Conservation (phyloP, 2,797 vertebrate species). For the Mus spretus region DNA sequence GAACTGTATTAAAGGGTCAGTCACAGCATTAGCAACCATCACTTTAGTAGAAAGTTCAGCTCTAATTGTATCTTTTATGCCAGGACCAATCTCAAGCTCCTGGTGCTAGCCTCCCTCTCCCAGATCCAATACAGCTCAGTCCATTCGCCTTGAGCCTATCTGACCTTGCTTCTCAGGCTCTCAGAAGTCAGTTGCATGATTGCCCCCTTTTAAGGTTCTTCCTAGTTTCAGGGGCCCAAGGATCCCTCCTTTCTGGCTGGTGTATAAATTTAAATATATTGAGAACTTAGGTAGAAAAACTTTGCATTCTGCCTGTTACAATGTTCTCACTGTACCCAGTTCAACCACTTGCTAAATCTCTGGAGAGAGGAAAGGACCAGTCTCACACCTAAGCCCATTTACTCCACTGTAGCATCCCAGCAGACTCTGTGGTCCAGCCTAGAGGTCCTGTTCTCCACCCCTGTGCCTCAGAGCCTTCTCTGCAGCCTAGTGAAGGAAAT, state of each 20-base stretch:
- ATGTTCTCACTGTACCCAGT: background rate
- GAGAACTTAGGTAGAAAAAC: background rate
- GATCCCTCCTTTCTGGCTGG: background rate
- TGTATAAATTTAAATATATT: background rate
- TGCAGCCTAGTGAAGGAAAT: background rate
- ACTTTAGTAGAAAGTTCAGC: background rate
- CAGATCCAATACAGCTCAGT: background rate
- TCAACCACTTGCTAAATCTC: background rate
- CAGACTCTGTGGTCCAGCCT: background rate
- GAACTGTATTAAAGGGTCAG: background rate
- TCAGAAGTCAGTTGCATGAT: background rate
- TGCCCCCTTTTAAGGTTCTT: background rate
- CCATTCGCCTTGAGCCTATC: background rate
- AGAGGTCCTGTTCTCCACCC: background rate
- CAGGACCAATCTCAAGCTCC: background rate
- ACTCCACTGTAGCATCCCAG: background rate
- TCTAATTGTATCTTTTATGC: background rate
- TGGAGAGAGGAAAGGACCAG: background rate
- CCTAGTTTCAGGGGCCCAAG: background rate
- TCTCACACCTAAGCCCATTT: background rate
- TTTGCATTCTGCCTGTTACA: conserved; percentile 16
- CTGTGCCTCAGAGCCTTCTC: background rate
- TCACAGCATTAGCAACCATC: background rate
- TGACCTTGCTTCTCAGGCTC: background rate
- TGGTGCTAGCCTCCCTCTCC: background rate